Percentiles rank a stretch among this genome's conserved stretches.
Conservation (phyloP, 2,797 vertebrate species). For the Peromyscus melanophrys region DNA sequence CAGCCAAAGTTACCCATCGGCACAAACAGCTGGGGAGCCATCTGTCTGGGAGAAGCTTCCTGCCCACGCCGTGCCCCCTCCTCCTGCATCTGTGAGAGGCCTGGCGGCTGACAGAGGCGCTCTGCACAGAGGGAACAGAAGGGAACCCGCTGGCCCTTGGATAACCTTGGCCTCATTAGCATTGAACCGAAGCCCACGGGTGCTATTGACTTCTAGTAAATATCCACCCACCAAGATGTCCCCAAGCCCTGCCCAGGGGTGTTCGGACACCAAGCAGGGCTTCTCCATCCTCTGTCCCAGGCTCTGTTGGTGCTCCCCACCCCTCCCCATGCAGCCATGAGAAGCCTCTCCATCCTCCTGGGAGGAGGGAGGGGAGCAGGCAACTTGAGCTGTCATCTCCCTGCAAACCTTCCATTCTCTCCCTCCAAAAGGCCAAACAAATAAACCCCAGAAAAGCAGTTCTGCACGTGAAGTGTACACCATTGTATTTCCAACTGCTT, state of each 20-base stretch:
- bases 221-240: constrained; percentile 81
- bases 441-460: constrained; percentile 78
- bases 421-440: constrained; percentile 84
- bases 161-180: constrained; percentile 87
- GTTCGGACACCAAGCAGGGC: constrained; percentile 49
- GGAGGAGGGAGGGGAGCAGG: neutral
- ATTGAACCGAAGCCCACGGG: constrained; percentile 80
- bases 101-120: constrained; percentile 59
- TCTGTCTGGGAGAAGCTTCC: constrained; percentile 78
- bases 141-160: constrained; percentile 84
- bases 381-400: constrained; percentile 55
- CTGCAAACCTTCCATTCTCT: constrained; percentile 79
- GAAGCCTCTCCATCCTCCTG: constrained; percentile 58
- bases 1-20: constrained; percentile 78
- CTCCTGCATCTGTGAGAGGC: constrained; percentile 71
- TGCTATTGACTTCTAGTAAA: constrained; percentile 83
- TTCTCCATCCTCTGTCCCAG: neutral
- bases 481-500: constrained; percentile 83
- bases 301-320: constrained; percentile 49
- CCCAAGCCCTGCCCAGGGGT: constrained; percentile 70
- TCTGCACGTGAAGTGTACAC: constrained; percentile 75
- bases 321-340: constrained; percentile 26
- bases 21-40: constrained; percentile 84
- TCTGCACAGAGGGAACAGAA: constrained; percentile 79
- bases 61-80: constrained; percentile 27